Base-by-base conservation (phyloP, 1,140 invertebrate species). In the Luehdorfia chinensis region DNA sequence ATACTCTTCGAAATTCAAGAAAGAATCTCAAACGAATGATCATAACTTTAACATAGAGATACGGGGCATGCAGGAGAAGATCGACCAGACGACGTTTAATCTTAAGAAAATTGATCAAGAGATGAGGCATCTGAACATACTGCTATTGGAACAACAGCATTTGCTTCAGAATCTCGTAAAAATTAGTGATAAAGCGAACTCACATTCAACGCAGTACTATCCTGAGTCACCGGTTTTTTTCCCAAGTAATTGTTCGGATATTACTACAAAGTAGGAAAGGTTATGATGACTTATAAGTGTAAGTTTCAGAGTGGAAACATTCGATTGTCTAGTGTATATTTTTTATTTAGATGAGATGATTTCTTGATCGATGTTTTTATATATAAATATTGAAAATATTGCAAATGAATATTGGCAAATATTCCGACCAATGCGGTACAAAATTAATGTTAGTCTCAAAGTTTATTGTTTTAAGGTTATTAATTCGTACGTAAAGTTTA, bases 81-180 rank as follows among this genome's bases (percentile, higher is more conserved):
- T 86, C 2, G 83, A 86, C 30, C 79, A 86, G 14, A 78, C 83
- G 0, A 83, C 83, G 11, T 84, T 84, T 43, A 84, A 84, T 54
- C 59, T 86, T 31, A 86, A 83, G 64, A 84, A 84, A 19, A 84
- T 86, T 31, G 79, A 84, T 15, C 83, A 86, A 30, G 83, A 86
- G 46, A 80, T 86, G 68, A 70, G 70, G 19, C 77, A 84, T 48
- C 55, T 86, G 56, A 84, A 79, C 8, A 77, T 61, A 1, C 23
- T 86, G 34, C 46, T 86, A 12, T 55, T 76, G 52, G 79, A 80
- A 33, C 83, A 86, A 43, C 78, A 80, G 21, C 59, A 48, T 48
- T 49, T 84, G 13, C 33, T 86, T n/a, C 75, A 81, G 18, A 76
- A 52, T 39, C 48, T 86, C 32, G 47, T 86, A 12, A 84, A 83